These are phyloP conservation scores for Butorides virescens DNA, from an alignment of 2,113 vertebrate species.

Conservation along the genomic window DNA sequence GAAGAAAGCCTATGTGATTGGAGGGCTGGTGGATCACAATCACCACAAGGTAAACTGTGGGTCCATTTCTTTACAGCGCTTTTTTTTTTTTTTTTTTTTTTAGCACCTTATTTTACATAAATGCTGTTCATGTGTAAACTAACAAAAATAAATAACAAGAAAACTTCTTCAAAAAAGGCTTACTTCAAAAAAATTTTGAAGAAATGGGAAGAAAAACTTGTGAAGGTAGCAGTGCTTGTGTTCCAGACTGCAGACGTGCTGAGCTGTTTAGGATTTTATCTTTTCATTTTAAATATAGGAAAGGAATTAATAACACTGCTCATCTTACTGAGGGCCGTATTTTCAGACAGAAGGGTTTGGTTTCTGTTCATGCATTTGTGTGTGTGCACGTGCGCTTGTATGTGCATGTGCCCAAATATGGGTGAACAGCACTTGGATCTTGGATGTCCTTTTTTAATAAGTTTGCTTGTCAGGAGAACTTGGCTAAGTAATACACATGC, in stretches of 20 bases:
- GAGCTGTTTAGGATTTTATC: neutral
- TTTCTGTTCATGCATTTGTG: neutral
- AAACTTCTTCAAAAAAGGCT: neutral
- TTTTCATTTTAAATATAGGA: slow-evolving; percentile 1
- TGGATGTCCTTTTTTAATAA: neutral
- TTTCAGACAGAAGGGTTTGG: slow-evolving; percentile 1
- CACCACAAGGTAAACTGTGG: slow-evolving; percentile 89
- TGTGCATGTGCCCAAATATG: neutral
- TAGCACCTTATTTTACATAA: neutral
- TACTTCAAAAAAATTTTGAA: neutral
- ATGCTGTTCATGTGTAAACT: neutral
- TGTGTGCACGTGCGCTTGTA: accelerated
- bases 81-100: neutral
- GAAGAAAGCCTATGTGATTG: slow-evolving; percentile 92
- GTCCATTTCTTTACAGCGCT: neutral
- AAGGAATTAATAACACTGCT: neutral
- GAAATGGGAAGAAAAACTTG: neutral
- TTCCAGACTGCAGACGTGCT: neutral
- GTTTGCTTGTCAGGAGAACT: neutral
- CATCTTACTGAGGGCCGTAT: neutral
- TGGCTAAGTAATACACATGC: neutral
- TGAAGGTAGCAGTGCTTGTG: neutral
- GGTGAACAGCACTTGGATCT: neutral
- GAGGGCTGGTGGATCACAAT: slow-evolving; percentile 97
- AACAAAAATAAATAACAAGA: neutral